Conservation (phyloP, 1,140 invertebrate species). For the Uloborus diversus region DNA sequence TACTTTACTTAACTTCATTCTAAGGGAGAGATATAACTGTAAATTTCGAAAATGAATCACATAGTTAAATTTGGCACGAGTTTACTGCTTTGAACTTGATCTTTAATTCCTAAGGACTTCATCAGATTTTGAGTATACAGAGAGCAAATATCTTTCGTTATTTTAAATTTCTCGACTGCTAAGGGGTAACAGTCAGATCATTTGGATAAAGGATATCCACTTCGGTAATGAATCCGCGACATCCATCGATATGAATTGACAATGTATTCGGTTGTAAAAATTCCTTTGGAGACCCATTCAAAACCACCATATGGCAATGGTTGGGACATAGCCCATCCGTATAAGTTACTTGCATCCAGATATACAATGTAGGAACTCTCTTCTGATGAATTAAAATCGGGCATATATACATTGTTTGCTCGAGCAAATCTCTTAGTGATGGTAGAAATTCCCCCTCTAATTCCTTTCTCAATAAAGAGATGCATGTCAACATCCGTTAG, state of each 20-base stretch:
- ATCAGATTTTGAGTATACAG: background rate
- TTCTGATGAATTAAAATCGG: no score
- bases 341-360: conserved; percentile 60
- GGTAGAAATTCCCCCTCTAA: background rate
- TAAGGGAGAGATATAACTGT: conserved; percentile 66
- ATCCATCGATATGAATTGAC: conserved; percentile 47
- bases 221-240: conserved; percentile 59
- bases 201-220: conserved; percentile 60
- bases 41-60: conserved; percentile 68
- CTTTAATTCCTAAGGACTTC: background rate
- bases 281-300: conserved; percentile 3
- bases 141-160: conserved; percentile 39
- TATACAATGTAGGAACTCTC: no score
- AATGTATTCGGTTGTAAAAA: background rate
- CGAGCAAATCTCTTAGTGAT: background rate
- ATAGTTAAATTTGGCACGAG: conserved; percentile 35
- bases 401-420: no score
- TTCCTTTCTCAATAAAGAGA: conserved; percentile 20
- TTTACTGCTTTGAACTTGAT: background rate
- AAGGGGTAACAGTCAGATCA: conserved; percentile 62
- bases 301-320: conserved; percentile 51
- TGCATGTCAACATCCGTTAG: conserved; percentile 23
- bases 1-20: conserved; percentile 60
- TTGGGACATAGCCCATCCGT: conserved; percentile 54
- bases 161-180: conserved; percentile 60